Evolutionary conservation across 2,888 invertebrate genomes (phyloP).

Genomic region (Eristalis arbustorum): DNA sequence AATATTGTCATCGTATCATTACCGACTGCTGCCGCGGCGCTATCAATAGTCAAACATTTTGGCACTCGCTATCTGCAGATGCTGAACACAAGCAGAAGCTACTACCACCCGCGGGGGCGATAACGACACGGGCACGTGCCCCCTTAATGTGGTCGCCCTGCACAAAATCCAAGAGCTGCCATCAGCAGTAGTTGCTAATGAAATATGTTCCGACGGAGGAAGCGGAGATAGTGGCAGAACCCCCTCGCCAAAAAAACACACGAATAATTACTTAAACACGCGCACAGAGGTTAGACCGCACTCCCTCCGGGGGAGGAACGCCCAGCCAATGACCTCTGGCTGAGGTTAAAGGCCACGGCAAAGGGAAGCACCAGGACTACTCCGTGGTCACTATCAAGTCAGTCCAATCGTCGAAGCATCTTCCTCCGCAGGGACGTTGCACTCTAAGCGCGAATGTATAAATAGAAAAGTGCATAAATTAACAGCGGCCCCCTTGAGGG

Average conservation of each 20-base stretch:
- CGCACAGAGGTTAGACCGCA: neutral
- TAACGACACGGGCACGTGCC: neutral
- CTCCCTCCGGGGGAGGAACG: neutral
- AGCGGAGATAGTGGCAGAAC: neutral
- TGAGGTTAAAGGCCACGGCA: neutral
- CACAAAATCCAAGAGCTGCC: neutral
- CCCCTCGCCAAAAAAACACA: neutral
- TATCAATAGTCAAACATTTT: neutral
- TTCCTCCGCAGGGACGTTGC: slow-evolving; percentile 40
- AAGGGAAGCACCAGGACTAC: neutral
- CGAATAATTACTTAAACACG: neutral
- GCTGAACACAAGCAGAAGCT: neutral
- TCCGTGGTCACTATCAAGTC: neutral
- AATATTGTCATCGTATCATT: neutral
- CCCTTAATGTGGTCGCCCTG: neutral
- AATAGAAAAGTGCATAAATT: slow-evolving; percentile 60
- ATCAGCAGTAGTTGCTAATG: neutral
- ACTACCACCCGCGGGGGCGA: neutral
- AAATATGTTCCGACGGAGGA: neutral
- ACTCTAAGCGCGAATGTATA: slow-evolving; percentile 38
- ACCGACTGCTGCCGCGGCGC: neutral
- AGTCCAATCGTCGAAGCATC: neutral
- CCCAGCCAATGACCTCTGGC: neutral
- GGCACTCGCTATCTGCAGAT: neutral
- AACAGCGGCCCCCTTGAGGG: slow-evolving; percentile 35